Evolutionary conservation across 2,113 vertebrate species (phyloP).

Genomic region (Setophaga coronata): DNA sequence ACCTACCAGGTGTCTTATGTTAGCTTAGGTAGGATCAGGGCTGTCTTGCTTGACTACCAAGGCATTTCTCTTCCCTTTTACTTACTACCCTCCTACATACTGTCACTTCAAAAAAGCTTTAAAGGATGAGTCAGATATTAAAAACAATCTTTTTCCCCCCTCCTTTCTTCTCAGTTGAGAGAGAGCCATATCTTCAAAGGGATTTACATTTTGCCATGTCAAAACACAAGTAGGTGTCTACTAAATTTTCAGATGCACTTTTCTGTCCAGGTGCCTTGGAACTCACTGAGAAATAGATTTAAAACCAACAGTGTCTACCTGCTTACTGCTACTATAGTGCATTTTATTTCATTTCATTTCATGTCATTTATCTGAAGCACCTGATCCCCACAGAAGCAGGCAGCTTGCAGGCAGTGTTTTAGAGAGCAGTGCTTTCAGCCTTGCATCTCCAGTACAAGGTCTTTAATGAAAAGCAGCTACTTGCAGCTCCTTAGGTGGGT

Average conservation of each 20-base stretch:
- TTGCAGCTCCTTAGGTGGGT: not conserved
- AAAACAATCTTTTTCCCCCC: not conserved
- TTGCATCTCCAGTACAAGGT: not conserved
- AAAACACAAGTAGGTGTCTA: not conserved
- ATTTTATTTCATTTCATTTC: not conserved
- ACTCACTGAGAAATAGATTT: not conserved
- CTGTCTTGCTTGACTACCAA: not conserved
- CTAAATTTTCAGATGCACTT: not conserved
- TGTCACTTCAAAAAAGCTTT: constrained; percentile 2
- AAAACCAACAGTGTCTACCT: not conserved
- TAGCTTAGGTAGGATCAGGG: not conserved
- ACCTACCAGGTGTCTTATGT: not conserved
- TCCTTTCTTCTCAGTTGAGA: not conserved
- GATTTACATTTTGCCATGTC: not conserved
- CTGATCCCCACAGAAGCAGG: not conserved
- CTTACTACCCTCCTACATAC: constrained; percentile 26
- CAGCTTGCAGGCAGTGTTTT: not conserved
- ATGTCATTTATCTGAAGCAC: not conserved
- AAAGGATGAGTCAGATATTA: constrained; percentile 35
- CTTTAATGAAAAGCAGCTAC: not conserved
- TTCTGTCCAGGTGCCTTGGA: not conserved
- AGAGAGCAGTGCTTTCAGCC: not conserved
- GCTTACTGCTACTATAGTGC: not conserved
- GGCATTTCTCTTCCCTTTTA: not conserved
- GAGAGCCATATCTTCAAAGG: not conserved